Percentiles rank a stretch among this genome's conserved stretches.
Evolutionary conservation across 2,113 vertebrate species (phyloP).

Genomic region (Micronycteris hirsuta): DNA sequence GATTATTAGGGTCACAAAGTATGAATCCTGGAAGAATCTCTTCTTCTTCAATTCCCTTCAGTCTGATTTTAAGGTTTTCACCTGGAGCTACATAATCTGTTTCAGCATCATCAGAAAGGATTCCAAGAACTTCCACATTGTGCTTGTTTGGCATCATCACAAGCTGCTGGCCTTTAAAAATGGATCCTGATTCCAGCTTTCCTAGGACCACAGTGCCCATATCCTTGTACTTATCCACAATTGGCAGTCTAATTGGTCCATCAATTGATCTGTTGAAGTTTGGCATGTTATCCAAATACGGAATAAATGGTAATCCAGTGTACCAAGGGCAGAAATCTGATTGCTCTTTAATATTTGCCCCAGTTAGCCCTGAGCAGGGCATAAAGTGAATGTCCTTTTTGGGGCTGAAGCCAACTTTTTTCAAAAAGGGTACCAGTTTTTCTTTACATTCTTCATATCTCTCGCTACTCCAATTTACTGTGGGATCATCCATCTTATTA

Average conservation of each 20-base stretch:
- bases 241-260: constrained; percentile 95
- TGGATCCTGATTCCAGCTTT: constrained; percentile 95
- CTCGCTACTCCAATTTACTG: constrained; percentile 97
- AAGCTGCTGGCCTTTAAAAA: constrained; percentile 96
- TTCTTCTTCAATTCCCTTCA: constrained; percentile 99
- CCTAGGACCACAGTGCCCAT: constrained; percentile 97
- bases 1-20: constrained; percentile 95
- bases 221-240: constrained; percentile 99
- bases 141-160: constrained; percentile 99
- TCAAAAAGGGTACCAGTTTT: constrained; percentile 97
- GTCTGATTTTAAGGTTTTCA: constrained; percentile 96
- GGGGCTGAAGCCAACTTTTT: constrained; percentile 98
- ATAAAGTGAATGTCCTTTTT: constrained; percentile 99
- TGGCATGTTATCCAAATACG: constrained; percentile 97
- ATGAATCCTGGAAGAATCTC: constrained; percentile 99
- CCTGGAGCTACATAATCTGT: constrained; percentile 93
- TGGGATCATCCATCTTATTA: constrained; percentile 99
- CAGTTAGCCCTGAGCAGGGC: constrained; percentile 98
- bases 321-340: constrained; percentile 94
- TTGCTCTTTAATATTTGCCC: constrained; percentile 96
- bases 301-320: constrained; percentile 95
- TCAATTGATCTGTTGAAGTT: constrained; percentile 93
- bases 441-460: constrained; percentile 99
- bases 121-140: constrained; percentile 95
- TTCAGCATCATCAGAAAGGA: constrained; percentile 97